A percentile compares a stretch with the other conserved stretches of the same genome.
phyloP scores from a whole-genome alignment of 2,113 vertebrate genomes.

The Danionella cerebrum region DNA sequence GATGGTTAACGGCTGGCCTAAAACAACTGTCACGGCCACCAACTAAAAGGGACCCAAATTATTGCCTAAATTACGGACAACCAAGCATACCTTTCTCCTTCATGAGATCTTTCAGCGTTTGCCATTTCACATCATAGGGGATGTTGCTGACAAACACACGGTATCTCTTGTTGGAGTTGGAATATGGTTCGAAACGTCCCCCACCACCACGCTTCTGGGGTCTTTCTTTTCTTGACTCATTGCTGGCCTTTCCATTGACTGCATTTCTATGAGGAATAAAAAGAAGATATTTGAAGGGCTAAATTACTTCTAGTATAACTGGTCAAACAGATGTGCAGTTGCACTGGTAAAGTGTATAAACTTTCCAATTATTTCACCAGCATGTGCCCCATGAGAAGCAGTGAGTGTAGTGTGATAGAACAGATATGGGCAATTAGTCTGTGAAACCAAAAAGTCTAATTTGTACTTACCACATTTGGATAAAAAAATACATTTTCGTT shows the following conservation, averaged over 20 bases:
- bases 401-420: too few relatives aligned
- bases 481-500: too few relatives aligned
- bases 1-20: slow-evolving; percentile 1
- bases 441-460: too few relatives aligned
- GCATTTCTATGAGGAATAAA: slow-evolving; percentile 56
- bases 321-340: too few relatives aligned
- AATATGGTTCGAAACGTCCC: slow-evolving; percentile 81
- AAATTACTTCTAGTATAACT: too few relatives aligned
- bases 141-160: slow-evolving; percentile 97
- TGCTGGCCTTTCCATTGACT: slow-evolving; percentile 66
- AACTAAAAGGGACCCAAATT: neutral
- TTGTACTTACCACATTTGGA: too few relatives aligned
- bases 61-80: too few relatives aligned
- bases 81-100: slow-evolving; percentile 90
- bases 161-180: slow-evolving; percentile 81
- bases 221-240: slow-evolving; percentile 85
- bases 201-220: slow-evolving; percentile 80
- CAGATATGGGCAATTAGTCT: too few relatives aligned
- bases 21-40: neutral
- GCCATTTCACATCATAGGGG: slow-evolving; percentile 96
- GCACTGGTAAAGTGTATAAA: too few relatives aligned
- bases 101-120: slow-evolving; percentile 93
- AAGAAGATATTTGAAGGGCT: too few relatives aligned
- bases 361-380: too few relatives aligned
- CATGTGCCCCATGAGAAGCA: too few relatives aligned